Evolutionary conservation across 2,113 vertebrate genomes (phyloP).

Genomic region (Brevimyrus niger): DNA sequence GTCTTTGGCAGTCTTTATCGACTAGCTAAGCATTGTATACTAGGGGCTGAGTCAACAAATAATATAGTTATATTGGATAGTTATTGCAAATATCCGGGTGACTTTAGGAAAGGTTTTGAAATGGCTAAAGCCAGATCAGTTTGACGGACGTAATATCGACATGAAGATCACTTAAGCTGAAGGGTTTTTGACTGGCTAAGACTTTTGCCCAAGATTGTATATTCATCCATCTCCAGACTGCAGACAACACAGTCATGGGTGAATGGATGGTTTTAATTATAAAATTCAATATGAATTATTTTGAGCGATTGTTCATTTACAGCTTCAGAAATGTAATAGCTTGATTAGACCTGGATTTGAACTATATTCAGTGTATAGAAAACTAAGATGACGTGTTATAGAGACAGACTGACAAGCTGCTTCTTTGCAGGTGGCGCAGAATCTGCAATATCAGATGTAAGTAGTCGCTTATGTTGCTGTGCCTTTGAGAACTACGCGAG

Average conservation of each 20-base stretch:
- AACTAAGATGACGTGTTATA: background rate
- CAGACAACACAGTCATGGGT: background rate
- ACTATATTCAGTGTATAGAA: background rate
- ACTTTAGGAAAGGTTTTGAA: background rate
- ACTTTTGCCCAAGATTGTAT: background rate
- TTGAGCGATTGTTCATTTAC: background rate
- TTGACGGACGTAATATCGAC: background rate
- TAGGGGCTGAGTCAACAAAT: background rate
- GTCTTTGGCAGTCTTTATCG: background rate
- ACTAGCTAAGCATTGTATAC: background rate
- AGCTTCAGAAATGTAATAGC: background rate
- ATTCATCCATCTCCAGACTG: background rate
- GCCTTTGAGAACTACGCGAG: background rate
- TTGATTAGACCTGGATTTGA: background rate
- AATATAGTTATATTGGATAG: background rate
- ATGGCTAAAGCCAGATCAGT: background rate
- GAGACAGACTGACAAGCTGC: slow-evolving; percentile 12
- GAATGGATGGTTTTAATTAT: background rate
- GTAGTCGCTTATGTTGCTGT: slow-evolving; percentile 43
- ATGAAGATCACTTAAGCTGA: background rate
- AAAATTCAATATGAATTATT: background rate
- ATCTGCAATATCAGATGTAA: slow-evolving; percentile 84
- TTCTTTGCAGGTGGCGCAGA: slow-evolving; percentile 74
- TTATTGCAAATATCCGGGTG: background rate
- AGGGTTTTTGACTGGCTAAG: background rate